Conservation (phyloP, 2,113 vertebrate species). For the Benitochromis conjunctus region DNA sequence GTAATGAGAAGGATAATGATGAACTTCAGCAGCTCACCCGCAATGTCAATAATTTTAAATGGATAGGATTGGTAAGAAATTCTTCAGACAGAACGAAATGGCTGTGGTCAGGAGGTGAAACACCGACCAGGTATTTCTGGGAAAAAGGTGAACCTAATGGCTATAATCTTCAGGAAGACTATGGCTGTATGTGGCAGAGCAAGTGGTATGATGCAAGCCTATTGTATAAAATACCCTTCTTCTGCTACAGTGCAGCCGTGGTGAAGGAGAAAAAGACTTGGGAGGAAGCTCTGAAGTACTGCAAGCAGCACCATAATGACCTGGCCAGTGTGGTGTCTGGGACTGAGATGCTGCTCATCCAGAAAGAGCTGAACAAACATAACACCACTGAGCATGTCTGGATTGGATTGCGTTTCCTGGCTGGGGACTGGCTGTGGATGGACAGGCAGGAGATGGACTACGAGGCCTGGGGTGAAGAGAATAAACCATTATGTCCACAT, state of each 20-base stretch:
- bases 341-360: slow-evolving; percentile 18
- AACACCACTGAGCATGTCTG: not conserved
- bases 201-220: not conserved
- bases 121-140: not conserved
- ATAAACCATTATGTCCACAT: not conserved
- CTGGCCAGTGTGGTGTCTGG: slow-evolving; percentile 19
- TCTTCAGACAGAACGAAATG: fast-evolving
- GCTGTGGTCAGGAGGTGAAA: slow-evolving; percentile 28
- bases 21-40: fast-evolving
- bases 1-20: fast-evolving
- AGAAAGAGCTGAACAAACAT: not conserved
- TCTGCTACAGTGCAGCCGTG: not conserved
- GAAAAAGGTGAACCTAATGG: not conserved
- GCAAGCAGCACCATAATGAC: not conserved
- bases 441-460: not conserved
- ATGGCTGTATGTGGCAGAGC: fast-evolving
- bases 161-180: fast-evolving
- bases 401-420: not conserved
- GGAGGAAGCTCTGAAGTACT: not conserved
- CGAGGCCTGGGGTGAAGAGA: not conserved
- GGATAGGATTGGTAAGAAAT: slow-evolving; percentile 2
- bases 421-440: not conserved
- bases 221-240: fast-evolving
- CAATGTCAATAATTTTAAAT: fast-evolving
- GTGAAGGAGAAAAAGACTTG: not conserved